Conservation (phyloP, 2,888 invertebrate species). For the Teleiodes luculella region DNA sequence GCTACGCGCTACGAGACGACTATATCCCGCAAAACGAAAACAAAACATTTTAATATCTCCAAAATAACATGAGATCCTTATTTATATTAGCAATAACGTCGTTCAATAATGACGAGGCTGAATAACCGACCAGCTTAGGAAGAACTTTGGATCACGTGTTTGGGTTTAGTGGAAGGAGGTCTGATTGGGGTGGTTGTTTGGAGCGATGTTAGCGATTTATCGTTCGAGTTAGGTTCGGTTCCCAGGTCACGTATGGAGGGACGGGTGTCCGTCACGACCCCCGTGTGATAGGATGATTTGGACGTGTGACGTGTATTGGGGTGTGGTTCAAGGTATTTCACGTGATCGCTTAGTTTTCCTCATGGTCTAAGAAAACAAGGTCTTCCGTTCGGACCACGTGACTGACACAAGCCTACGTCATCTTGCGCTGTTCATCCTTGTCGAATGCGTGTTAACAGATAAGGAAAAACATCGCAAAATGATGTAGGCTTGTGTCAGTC, state of each 20-base stretch:
- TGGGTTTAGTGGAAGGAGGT: slow-evolving; percentile 20
- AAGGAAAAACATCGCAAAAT: too few species aligned
- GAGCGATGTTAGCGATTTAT: slow-evolving; percentile 58
- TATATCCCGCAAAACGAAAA: slow-evolving; percentile 31
- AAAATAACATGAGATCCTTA: slow-evolving; percentile 65
- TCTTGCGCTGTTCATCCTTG: too few species aligned
- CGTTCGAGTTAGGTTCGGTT: slow-evolving; percentile 53
- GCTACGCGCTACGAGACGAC: slow-evolving; percentile 14
- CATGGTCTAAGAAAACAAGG: neutral
- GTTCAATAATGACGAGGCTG: slow-evolving; percentile 68
- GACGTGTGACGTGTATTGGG: slow-evolving; percentile 54
- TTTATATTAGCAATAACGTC: slow-evolving; percentile 72
- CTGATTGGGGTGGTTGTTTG: slow-evolving; percentile 35
- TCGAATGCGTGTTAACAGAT: too few species aligned
- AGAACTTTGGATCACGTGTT: slow-evolving; percentile 24
- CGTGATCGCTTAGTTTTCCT: neutral
- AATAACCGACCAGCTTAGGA: slow-evolving; percentile 38
- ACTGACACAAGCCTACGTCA: too few species aligned
- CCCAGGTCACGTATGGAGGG: slow-evolving; percentile 64
- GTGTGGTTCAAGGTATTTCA: slow-evolving; percentile 17
- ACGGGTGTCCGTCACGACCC: slow-evolving; percentile 63
- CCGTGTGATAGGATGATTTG: slow-evolving; percentile 66
- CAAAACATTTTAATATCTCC: slow-evolving; percentile 71
- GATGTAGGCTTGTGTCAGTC: too few species aligned
- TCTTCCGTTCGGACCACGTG: too few species aligned